Conservation (phyloP, 2,888 invertebrate genomes). For the Tenthredo notha region DNA sequence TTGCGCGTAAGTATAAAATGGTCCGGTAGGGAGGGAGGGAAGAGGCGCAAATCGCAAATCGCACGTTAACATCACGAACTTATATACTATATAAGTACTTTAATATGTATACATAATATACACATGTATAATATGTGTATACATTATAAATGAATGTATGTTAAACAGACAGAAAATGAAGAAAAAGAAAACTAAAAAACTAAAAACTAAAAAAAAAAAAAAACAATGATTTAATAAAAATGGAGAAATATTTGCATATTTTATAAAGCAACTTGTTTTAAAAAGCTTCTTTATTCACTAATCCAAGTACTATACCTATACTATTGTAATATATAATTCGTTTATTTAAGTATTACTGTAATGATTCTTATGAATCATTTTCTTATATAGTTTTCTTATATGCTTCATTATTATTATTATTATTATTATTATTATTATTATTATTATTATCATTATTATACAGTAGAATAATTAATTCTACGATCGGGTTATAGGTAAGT, state of each 20-base stretch:
- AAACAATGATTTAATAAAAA: slow-evolving; percentile 14
- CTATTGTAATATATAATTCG: no score
- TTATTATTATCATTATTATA: no score
- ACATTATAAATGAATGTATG: neutral
- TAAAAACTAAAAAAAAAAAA: neutral
- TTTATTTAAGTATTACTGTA: no score
- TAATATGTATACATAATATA: neutral
- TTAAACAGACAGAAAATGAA: neutral
- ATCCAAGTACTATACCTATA: neutral
- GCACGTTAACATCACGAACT: neutral
- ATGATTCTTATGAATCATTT: no score
- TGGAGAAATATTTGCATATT: slow-evolving; percentile 38
- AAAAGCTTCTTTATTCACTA: no score
- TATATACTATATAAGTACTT: neutral
- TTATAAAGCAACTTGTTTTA: slow-evolving; percentile 19
- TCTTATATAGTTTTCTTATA: no score
- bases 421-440: no score
- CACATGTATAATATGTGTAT: neutral
- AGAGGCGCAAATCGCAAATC: neutral
- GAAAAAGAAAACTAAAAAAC: neutral
- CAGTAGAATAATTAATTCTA: no score
- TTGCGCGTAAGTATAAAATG: neutral
- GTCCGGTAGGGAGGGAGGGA: neutral
- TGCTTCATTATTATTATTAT: no score
- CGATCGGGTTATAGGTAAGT: neutral